These are phyloP conservation scores for Thryonomys swinderianus DNA, from an alignment of 2,113 vertebrate species.

Conservation along the genomic window DNA sequence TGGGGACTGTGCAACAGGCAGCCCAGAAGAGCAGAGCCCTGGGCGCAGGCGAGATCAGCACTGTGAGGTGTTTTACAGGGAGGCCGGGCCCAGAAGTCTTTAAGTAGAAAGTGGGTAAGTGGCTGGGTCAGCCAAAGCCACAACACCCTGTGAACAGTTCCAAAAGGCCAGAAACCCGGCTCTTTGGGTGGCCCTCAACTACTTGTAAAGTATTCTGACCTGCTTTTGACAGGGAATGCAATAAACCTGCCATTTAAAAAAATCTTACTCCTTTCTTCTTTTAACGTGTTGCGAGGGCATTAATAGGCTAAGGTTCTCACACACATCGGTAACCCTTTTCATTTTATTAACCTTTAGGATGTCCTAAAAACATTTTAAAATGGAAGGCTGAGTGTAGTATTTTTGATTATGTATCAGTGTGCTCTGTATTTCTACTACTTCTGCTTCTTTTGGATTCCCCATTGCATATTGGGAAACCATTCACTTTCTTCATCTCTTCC, in stretches of 20 bases:
- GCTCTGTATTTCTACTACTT: not conserved
- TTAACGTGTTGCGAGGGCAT: not conserved
- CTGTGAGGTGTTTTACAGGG: not conserved
- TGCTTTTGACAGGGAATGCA: constrained; percentile 11
- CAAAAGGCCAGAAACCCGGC: not conserved
- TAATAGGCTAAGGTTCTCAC: not conserved
- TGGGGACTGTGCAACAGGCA: not conserved
- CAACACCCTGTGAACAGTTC: not conserved
- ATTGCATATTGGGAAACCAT: not conserved
- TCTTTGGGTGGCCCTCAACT: not conserved
- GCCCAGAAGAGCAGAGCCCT: not conserved
- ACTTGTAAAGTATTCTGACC: constrained; percentile 43
- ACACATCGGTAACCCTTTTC: not conserved
- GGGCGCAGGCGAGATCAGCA: constrained; percentile 16
- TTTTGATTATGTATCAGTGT: constrained; percentile 31
- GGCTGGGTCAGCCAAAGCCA: not conserved
- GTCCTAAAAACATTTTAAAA: constrained; percentile 15
- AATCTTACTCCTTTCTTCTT: not conserved
- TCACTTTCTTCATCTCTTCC: not conserved
- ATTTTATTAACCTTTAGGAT: constrained; percentile 19
- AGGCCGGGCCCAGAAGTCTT: not conserved
- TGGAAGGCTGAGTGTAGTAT: not conserved
- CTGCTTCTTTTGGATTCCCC: not conserved
- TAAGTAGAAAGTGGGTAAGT: not conserved
- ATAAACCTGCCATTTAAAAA: constrained; percentile 11